Percentiles rank a stretch among this genome's conserved stretches.
Evolutionary conservation across 2,113 vertebrate species (phyloP).

Genomic region (Motacilla tschutschensis): DNA sequence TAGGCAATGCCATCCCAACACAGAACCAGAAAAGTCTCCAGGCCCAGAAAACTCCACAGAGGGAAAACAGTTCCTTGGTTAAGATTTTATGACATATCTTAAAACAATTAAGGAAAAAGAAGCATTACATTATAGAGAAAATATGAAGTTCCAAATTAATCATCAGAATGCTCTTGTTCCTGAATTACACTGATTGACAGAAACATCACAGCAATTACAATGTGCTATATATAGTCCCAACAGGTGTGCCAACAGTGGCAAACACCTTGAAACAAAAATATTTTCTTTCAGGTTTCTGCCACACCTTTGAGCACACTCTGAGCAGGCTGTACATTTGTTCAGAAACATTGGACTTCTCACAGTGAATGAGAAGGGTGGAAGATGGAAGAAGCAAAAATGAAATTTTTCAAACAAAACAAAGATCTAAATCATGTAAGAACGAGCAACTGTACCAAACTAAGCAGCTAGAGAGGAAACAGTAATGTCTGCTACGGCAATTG

Average conservation of each 20-base stretch:
- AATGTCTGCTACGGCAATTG: background rate
- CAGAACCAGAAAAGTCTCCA: background rate
- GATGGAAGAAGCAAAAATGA: background rate
- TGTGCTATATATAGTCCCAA: background rate
- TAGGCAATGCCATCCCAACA: background rate
- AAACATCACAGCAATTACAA: background rate
- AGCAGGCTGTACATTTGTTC: background rate
- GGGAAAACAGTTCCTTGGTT: background rate
- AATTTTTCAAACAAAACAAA: background rate
- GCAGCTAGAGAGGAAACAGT: background rate
- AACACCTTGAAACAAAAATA: background rate
- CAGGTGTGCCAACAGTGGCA: background rate
- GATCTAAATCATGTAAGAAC: background rate
- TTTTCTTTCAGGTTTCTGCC: background rate
- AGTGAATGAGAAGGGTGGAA: background rate
- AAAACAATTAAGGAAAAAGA: background rate
- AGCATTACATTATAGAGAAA: background rate
- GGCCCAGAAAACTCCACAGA: background rate
- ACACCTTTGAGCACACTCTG: background rate
- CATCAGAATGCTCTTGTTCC: background rate
- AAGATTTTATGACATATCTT: background rate
- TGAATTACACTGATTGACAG: background rate
- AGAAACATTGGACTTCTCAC: background rate
- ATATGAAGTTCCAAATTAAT: background rate
- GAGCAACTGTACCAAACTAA: background rate